phyloP scores from a whole-genome alignment of 2,113 vertebrate genomes.

The Benitochromis conjunctus region DNA sequence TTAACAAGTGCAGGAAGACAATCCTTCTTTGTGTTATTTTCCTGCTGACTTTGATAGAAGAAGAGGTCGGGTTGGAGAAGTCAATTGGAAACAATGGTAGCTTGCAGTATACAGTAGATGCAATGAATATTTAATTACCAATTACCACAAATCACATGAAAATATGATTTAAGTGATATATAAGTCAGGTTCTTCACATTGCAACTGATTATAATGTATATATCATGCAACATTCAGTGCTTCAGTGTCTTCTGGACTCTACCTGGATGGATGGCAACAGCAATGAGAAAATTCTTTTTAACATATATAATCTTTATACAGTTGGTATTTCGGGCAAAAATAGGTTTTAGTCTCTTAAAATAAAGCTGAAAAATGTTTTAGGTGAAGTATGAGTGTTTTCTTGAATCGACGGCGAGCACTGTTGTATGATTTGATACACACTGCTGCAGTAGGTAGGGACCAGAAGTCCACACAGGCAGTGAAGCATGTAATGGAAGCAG shows the following conservation, averaged over 20 bases:
- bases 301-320: background rate
- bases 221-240: background rate
- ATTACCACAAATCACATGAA: background rate
- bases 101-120: background rate
- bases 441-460: background rate
- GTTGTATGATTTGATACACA: background rate
- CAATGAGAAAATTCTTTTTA: background rate
- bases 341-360: background rate
- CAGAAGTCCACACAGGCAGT: constrained; percentile 26
- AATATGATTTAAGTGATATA: background rate
- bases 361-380: background rate
- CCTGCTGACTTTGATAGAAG: background rate
- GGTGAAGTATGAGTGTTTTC: background rate
- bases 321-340: background rate
- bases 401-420: background rate
- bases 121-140: background rate
- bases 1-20: background rate
- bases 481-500: constrained; percentile 58
- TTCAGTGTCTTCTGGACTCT: background rate
- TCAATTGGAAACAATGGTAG: background rate
- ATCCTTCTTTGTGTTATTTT: background rate
- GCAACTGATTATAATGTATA: background rate
- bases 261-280: background rate
- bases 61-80: background rate
- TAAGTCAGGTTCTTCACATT: background rate